These are phyloP conservation scores for Lydus trimaculatus DNA, from an alignment of 2,888 invertebrate species.

Conservation along the genomic window DNA sequence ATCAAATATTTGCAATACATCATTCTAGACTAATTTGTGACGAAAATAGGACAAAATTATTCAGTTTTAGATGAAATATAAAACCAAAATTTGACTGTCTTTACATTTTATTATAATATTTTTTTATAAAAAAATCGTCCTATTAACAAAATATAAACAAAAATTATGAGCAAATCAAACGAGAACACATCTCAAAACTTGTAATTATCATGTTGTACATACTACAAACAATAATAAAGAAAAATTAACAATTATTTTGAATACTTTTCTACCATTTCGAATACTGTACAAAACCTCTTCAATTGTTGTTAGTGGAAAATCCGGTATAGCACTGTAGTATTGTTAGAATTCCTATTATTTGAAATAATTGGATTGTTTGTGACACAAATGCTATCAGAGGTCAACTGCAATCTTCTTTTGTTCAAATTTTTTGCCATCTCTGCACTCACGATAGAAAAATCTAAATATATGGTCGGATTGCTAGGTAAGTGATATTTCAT, in stretches of 20 bases:
- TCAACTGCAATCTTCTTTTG: background rate
- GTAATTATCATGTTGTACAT: constrained; percentile 49
- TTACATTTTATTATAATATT: constrained; percentile 36
- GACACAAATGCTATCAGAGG: background rate
- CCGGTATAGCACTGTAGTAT: background rate
- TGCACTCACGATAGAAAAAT: too few species aligned
- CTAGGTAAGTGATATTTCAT: too few species aligned
- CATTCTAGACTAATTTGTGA: background rate
- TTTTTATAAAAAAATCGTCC: constrained; percentile 34
- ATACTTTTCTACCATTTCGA: background rate
- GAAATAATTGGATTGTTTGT: background rate
- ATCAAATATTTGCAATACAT: constrained; percentile 33
- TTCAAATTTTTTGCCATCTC: background rate
- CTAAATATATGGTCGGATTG: too few species aligned
- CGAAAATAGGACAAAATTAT: background rate
- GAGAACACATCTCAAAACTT: constrained; percentile 31
- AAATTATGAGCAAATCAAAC: too few species aligned
- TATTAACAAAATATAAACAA: background rate
- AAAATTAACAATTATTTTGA: constrained; percentile 40
- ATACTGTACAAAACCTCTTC: background rate
- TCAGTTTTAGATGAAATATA: background rate
- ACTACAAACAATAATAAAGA: constrained; percentile 42
- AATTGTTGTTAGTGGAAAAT: background rate
- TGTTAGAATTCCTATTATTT: background rate
- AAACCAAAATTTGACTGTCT: background rate